phyloP scores from a whole-genome alignment of 2,888 invertebrate genomes.

The Acrobasis consociella region DNA sequence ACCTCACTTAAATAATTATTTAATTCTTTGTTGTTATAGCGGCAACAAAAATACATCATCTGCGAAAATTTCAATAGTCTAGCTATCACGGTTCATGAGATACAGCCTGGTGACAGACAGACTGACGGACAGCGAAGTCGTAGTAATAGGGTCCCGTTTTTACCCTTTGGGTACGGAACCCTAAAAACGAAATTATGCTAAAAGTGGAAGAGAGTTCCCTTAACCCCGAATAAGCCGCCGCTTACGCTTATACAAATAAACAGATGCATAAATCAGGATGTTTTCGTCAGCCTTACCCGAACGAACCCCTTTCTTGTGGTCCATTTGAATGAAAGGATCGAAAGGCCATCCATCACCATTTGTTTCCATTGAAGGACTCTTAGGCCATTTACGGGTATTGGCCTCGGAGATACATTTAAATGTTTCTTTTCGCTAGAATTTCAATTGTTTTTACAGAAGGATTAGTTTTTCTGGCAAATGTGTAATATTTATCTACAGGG shows the following conservation, averaged over 20 bases:
- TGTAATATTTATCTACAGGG: too few relatives aligned
- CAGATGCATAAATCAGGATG: conserved; percentile 19
- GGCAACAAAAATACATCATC: too few relatives aligned
- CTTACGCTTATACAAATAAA: conserved; percentile 13
- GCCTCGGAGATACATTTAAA: background rate
- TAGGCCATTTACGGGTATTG: background rate
- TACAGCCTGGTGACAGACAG: too few relatives aligned
- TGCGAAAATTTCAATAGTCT: too few relatives aligned
- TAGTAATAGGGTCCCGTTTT: too few relatives aligned
- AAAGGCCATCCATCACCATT: conserved; percentile 6
- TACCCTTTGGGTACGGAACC: too few relatives aligned
- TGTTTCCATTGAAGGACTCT: conserved; percentile 4
- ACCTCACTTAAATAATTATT: too few relatives aligned
- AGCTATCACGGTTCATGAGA: too few relatives aligned
- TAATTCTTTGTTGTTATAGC: too few relatives aligned
- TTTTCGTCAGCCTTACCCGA: conserved; percentile 1
- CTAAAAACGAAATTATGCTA: too few relatives aligned
- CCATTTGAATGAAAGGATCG: conserved; percentile 13
- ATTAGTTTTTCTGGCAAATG: background rate
- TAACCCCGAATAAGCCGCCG: background rate
- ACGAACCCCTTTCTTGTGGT: conserved; percentile 14
- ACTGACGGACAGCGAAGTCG: too few relatives aligned
- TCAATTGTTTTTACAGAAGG: background rate
- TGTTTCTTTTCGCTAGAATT: background rate
- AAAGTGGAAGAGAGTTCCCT: too few relatives aligned